Conservation (phyloP, 30 jellyfish, hydroid and myxozoan species). For the Catostylus mosaicus region DNA sequence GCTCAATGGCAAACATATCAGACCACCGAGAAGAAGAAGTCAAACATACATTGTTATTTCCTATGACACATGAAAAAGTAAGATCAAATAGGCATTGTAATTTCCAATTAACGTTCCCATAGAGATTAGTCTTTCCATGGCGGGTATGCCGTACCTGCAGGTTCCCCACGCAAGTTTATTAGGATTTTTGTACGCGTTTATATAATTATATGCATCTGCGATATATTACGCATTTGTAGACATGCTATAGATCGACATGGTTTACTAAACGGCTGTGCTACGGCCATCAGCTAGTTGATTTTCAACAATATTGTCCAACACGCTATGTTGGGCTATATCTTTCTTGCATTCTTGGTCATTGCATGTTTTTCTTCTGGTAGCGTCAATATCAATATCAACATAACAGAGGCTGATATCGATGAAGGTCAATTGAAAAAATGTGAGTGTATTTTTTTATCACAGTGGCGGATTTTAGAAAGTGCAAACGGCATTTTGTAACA, state of each 20-base stretch:
- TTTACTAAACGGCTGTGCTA: background rate
- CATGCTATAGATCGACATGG: too few relatives aligned
- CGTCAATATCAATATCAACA: background rate
- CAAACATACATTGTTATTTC: constrained; percentile 7
- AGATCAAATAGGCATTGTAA: background rate
- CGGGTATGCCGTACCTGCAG: background rate
- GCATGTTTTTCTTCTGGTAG: background rate
- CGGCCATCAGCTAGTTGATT: background rate
- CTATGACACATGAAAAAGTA: background rate
- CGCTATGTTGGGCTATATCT: background rate
- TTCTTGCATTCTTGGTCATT: background rate
- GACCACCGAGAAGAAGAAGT: too few relatives aligned
- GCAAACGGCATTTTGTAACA: background rate
- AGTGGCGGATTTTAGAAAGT: background rate
- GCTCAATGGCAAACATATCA: too few relatives aligned
- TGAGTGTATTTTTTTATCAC: background rate
- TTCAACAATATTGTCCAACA: background rate
- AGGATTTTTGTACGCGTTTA: background rate
- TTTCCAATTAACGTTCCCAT: background rate
- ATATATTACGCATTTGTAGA: too few relatives aligned
- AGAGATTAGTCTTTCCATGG: background rate
- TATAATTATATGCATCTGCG: too few relatives aligned
- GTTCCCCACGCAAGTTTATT: background rate
- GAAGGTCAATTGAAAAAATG: background rate
- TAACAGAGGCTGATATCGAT: background rate